Base-by-base conservation (phyloP, 1,140 invertebrate genomes). In the Glomeris maerens region DNA sequence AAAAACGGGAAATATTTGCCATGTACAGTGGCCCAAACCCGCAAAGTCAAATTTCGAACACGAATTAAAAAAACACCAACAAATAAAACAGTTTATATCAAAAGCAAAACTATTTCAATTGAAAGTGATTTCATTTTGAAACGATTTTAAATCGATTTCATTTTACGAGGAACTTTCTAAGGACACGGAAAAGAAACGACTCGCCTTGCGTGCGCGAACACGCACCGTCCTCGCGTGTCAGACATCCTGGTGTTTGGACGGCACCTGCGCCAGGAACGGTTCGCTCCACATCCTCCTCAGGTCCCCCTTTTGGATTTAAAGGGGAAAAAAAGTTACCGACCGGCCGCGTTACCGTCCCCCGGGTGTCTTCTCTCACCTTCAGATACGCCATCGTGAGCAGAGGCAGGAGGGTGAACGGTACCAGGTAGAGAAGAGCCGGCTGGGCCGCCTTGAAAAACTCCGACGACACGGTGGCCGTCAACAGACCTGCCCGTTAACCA, bases 371-470 rank as follows among this genome's bases (percentile, higher is more conserved):
- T 27, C 22, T 26, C 10, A 46, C 45, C 79, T 96, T 96, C 42
- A 96, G 72, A 71, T 96, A 96, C 52, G 93, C 92, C 91, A 97
- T 96, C 41, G 90, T 90, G 39, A 97, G 75, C 45, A 96, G 74
- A 47, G 93, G 92, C 66, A 96, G 75, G 61, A 97, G 76, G 62
- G 92, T 97, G 70, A 96, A 96, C 61, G 92, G 92, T 62, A 96
- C 93, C 57, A 97, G 78, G 73, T 96, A 97, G 25, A 97, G 75
- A 57, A 97, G 76, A 47, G 93, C 93, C 51, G 93, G 93, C 70
- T 97, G 93, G 42, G 93, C 92, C 54, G 91, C 91, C 76, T 93
- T 93, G 72, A 96, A 96, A 59, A 96, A 81, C 73, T 97, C 92
- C 14, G 89, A 92, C 57, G 89, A 94, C 51, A 96, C 87, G 25